phyloP scores from a whole-genome alignment of 2,113 vertebrate species.

The Lutjanus erythropterus region DNA sequence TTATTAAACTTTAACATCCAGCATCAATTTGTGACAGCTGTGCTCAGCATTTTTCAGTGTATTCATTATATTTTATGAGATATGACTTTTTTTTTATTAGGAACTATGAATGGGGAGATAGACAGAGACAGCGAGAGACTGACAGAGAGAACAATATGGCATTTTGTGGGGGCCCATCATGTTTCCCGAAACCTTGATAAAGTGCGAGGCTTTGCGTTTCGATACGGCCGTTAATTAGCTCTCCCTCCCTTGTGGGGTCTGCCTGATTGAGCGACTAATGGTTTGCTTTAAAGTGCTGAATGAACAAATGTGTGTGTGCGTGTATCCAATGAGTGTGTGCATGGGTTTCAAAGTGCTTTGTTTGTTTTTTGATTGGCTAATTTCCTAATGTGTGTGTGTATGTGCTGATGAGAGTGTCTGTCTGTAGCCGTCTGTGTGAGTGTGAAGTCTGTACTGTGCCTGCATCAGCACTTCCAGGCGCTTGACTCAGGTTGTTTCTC shows the following conservation, averaged over 20 bases:
- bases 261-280: slow-evolving; percentile 83
- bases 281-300: slow-evolving; percentile 79
- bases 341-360: slow-evolving; percentile 54
- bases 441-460: slow-evolving; percentile 19
- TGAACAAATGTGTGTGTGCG: slow-evolving; percentile 63
- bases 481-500: slow-evolving; percentile 44
- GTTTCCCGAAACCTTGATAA: slow-evolving; percentile 77
- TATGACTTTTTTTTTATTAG: slow-evolving; percentile 9
- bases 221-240: slow-evolving; percentile 79
- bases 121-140: background rate
- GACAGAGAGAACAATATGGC: slow-evolving; percentile 49
- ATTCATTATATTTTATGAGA: slow-evolving; percentile 10
- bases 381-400: slow-evolving; percentile 51
- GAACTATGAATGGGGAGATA: background rate
- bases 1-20: background rate
- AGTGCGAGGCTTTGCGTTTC: slow-evolving; percentile 73
- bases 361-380: slow-evolving; percentile 67
- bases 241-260: slow-evolving; percentile 72
- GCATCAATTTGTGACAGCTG: slow-evolving; percentile 7
- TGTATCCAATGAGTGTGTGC: slow-evolving; percentile 39
- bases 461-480: slow-evolving; percentile 60
- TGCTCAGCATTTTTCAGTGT: background rate
- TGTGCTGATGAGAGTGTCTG: slow-evolving; percentile 40
- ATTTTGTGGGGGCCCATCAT: slow-evolving; percentile 56
- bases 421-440: slow-evolving; percentile 34